Evolutionary conservation across 2,113 vertebrate species (phyloP).

Genomic region (Excalfactoria chinensis): DNA sequence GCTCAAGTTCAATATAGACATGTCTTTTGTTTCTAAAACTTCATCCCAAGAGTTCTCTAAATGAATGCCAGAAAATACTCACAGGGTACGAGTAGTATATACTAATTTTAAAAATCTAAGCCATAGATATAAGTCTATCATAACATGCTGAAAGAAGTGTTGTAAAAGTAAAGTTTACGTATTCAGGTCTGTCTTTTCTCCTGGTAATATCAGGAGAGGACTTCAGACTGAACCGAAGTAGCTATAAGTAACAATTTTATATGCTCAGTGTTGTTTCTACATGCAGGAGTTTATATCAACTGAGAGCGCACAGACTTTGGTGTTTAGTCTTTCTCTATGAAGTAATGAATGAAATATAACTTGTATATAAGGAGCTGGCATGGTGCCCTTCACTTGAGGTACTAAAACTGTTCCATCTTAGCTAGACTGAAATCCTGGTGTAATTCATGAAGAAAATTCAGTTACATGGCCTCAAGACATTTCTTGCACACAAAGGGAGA

Average conservation of each 20-base stretch:
- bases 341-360: background rate
- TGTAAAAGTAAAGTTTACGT: background rate
- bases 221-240: background rate
- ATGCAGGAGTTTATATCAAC: background rate
- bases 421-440: background rate
- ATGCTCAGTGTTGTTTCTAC: background rate
- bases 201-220: background rate
- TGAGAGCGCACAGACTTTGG: background rate
- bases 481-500: background rate
- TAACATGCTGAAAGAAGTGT: background rate
- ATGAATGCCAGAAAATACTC: background rate
- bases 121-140: background rate
- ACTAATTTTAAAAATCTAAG: background rate
- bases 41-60: background rate
- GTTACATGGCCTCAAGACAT: background rate
- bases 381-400: background rate
- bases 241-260: background rate
- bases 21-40: background rate
- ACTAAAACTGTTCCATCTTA: background rate
- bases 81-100: background rate
- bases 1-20: background rate
- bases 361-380: background rate
- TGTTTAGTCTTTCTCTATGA: background rate
- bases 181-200: constrained; percentile 13
- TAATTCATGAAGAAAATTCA: background rate